Base-by-base conservation (phyloP, 1,140 invertebrate genomes). In the Drosophila erecta region DNA sequence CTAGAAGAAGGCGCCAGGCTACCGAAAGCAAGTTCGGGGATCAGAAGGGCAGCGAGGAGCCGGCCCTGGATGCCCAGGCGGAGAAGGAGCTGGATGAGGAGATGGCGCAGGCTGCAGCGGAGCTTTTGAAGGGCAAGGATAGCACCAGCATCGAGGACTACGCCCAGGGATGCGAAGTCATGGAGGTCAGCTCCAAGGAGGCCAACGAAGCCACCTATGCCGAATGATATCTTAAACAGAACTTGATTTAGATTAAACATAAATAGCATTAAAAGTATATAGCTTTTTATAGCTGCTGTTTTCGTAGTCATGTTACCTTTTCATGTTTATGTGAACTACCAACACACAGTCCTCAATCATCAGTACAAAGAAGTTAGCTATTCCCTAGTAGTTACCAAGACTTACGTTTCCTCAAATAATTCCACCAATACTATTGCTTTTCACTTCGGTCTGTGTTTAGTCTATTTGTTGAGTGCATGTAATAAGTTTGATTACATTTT, bases 161-260 rank as follows among this genome's bases (percentile, higher is more conserved):
- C 30, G 87, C 69, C 5, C 79, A 87, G 57, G 87, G 87, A 30
- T 90, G 87, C 22, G 87, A 83, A 22, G 79, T 80, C 8, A 59
- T 73, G 51, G 86, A 90, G 22, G 58, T 69, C 12, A 65, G 71
- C 43, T 80, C 87, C 22, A 76, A 86, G 7, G 81, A 87, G 70
- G 70, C 54, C 37, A 90, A 90, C 35, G 81, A 87, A 22, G 74
- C 85, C 20, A 85, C 70, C 43, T 90, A 85, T 40, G 46, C 56
- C 15, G 73, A 81, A 50, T 76, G 65, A 49, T 56, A 41, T 20
- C 17, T 10, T 10, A 54, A 38, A 11, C 35, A 37, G 12, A 40
- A 15, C 20, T 58, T 22, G 20, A 59, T 53, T 40, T 56, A 8
- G 44, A 73, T 65, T 73, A 80, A 69, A 76, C 17, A 30, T 8